A percentile compares a stretch with the other conserved stretches of the same genome.
Conservation (phyloP, 2,113 vertebrate genomes). For the Actenoides hombroni region DNA sequence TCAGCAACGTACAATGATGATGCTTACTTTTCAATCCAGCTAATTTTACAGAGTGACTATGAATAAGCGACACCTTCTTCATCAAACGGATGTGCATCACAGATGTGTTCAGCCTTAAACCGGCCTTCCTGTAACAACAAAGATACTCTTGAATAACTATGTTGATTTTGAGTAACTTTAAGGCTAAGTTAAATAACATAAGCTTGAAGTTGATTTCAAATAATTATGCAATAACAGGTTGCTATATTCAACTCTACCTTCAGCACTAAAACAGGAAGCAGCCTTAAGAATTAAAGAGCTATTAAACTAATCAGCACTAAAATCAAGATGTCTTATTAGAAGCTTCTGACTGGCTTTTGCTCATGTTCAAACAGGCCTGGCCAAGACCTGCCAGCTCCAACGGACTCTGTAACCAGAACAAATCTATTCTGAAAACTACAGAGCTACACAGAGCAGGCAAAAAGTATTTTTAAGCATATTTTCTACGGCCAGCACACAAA, state of each 20-base stretch:
- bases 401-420: accelerated
- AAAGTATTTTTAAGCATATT: accelerated
- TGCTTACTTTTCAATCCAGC: not conserved
- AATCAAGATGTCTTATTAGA: not conserved
- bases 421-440: accelerated
- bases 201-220: not conserved
- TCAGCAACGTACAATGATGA: not conserved
- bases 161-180: not conserved
- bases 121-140: not conserved
- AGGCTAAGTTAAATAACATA: no score
- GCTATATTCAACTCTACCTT: no score
- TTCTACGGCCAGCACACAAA: accelerated
- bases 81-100: not conserved
- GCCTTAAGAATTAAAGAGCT: not conserved
- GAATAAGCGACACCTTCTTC: not conserved
- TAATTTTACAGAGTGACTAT: not conserved
- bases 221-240: accelerated
- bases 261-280: not conserved
- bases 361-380: not conserved
- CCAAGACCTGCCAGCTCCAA: not conserved
- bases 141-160: not conserved
- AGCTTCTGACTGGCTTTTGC: not conserved
- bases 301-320: not conserved
- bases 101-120: not conserved
- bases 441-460: accelerated